Conservation (phyloP, 1,140 invertebrate species). For the Cotesia vestalis region DNA sequence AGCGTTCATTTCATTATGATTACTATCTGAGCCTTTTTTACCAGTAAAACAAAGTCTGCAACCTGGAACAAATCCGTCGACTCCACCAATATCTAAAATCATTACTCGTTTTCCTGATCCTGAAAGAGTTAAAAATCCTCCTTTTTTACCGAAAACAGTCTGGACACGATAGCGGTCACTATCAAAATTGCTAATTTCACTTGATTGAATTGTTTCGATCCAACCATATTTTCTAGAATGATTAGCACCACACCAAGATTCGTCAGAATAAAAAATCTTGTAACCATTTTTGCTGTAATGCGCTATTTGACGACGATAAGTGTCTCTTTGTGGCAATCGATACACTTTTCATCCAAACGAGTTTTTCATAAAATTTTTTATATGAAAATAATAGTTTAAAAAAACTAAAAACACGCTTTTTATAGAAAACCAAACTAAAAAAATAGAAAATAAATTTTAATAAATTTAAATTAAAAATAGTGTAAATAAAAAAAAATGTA, state of each 20-base stretch:
- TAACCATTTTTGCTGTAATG: slow-evolving; percentile 10
- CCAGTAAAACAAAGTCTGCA: too few relatives aligned
- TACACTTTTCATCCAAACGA: slow-evolving; percentile 26
- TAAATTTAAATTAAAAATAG: too few relatives aligned
- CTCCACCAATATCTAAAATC: too few relatives aligned
- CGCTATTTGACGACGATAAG: slow-evolving; percentile 2
- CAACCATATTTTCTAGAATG: slow-evolving; percentile 27
- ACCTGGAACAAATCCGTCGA: too few relatives aligned
- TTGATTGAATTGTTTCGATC: slow-evolving; percentile 9
- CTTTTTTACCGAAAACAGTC: neutral
- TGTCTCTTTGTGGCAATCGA: slow-evolving; percentile 4
- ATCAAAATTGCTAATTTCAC: neutral
- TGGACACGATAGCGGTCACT: slow-evolving; percentile 15
- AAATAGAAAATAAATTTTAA: too few relatives aligned
- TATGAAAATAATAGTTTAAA: too few relatives aligned
- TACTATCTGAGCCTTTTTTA: too few relatives aligned
- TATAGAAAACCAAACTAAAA: too few relatives aligned
- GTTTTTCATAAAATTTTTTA: slow-evolving; percentile 1
- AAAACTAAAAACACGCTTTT: too few relatives aligned
- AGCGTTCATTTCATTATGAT: too few relatives aligned
- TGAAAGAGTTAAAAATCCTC: slow-evolving; percentile 14
- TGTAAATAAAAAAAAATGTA: too few relatives aligned
- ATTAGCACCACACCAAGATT: slow-evolving; percentile 28
- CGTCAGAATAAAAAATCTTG: slow-evolving; percentile 29
- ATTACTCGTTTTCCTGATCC: slow-evolving; percentile 25